Base-by-base conservation (phyloP, 2,888 invertebrate genomes). In the Mantis religiosa region DNA sequence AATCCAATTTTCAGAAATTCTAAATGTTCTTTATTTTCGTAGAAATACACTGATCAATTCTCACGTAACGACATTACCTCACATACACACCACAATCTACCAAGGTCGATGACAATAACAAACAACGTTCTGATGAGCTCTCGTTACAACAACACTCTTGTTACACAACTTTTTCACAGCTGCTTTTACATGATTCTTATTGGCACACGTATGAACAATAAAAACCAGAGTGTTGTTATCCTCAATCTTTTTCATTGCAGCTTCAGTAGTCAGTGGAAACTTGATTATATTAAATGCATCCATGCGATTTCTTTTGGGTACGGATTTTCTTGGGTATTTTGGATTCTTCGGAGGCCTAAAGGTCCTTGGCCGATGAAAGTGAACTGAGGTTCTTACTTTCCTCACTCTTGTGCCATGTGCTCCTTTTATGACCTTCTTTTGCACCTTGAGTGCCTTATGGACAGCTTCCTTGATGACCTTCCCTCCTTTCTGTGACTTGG, bases 161-260 rank as follows among this genome's bases (percentile, higher is more conserved):
- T 99, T 98, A 93, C 99, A 99, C 92, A 99, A 95, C 94, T 99
- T 99, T 94, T 99, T 99, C 89, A 99, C 99, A 9, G 99, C 99
- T 91, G 97, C 96, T 93, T 97, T 98, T 92, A 99, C 98, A 93
- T 99, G 99, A 93, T 98, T 98, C 94, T 99, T 99, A 95, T 99
- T 99, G 83, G 99, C 97, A 92, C 96, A 96, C 89, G 98, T 96
- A 94, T 99, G 98, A 82, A 99, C 99, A 93, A 99, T 97, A 94
- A 99, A 99, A 91, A 99, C 99, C 92, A 99, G 95, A 27, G 99
- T 99, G 94, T 99, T 99, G 94, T 99, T 99, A 93, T 99, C 99
- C 94, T 99, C 99, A 94, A 99, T 99, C 93, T 99, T 99, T 94
- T 99, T 99, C 99, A 99, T 99, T 88, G 99, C 99, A 14, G 99